These are phyloP conservation scores for Plutella xylostella DNA, from an alignment of 2,888 invertebrate species.

Conservation along the genomic window DNA sequence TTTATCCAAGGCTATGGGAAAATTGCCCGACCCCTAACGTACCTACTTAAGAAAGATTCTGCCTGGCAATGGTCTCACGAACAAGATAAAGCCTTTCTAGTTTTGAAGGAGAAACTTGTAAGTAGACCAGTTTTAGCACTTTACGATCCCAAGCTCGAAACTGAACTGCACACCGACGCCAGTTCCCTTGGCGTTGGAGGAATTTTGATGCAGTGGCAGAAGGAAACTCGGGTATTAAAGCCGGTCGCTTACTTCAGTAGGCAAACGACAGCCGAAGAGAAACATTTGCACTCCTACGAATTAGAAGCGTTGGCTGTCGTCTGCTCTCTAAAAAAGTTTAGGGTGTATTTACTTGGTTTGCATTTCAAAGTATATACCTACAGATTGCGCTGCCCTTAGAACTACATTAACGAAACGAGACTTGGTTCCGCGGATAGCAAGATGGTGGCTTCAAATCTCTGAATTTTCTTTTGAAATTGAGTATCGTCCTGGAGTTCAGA, in stretches of 20 bases:
- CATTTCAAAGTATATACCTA: slow-evolving; percentile 4
- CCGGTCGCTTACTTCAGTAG: slow-evolving; percentile 16
- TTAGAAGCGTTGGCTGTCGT: slow-evolving; percentile 22
- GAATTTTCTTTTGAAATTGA: slow-evolving; percentile 21
- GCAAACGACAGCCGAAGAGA: slow-evolving; percentile 17
- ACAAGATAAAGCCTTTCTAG: neutral
- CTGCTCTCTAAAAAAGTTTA: slow-evolving; percentile 16
- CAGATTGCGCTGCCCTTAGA: slow-evolving; percentile 22
- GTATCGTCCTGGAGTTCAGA: slow-evolving; percentile 19
- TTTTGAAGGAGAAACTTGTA: neutral
- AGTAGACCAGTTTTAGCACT: slow-evolving; percentile 16
- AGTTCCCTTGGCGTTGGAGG: slow-evolving; percentile 19
- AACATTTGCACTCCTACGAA: slow-evolving; percentile 24
- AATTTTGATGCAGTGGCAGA: slow-evolving; percentile 10
- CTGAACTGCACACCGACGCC: slow-evolving; percentile 23
- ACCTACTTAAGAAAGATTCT: slow-evolving; percentile 7
- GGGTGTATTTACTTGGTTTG: slow-evolving; percentile 19
- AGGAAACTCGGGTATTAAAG: slow-evolving; percentile 5
- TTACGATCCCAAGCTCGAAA: slow-evolving; percentile 17
- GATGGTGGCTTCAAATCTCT: slow-evolving; percentile 22
- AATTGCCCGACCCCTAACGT: neutral
- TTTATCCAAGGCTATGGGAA: slow-evolving; percentile 8
- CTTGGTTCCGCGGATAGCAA: slow-evolving; percentile 19
- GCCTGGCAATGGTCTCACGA: neutral
- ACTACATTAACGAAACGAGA: slow-evolving; percentile 19